Conservation (phyloP, 2,888 invertebrate genomes). For the Acleris laterana region DNA sequence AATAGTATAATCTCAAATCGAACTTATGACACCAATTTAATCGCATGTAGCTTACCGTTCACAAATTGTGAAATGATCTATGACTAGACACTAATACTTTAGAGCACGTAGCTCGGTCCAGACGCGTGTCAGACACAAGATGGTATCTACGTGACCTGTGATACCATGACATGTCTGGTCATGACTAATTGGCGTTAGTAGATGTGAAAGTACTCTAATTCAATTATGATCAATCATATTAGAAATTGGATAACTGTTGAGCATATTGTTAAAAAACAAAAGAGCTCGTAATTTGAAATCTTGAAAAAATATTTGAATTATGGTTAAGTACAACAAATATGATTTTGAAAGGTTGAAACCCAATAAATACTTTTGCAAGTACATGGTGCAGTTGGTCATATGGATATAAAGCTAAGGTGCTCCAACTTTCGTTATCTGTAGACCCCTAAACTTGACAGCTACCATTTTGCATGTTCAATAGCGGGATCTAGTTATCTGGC, state of each 20-base stretch:
- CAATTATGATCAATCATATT: conserved; percentile 8
- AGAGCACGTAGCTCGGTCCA: neutral
- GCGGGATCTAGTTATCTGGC: too few relatives aligned
- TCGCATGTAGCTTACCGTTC: conserved; percentile 5
- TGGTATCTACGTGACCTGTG: conserved; percentile 7
- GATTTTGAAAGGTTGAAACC: too few relatives aligned
- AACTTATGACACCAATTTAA: neutral
- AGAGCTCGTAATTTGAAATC: neutral
- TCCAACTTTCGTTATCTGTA: neutral
- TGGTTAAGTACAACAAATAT: too few relatives aligned
- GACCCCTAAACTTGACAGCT: too few relatives aligned
- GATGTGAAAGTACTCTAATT: conserved; percentile 8
- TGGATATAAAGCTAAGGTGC: too few relatives aligned
- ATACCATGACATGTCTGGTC: neutral
- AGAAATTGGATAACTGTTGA: neutral
- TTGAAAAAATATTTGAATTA: too few relatives aligned
- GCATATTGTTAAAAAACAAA: neutral
- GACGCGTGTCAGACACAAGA: conserved; percentile 25
- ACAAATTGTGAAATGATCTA: conserved; percentile 9
- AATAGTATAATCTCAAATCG: too few relatives aligned
- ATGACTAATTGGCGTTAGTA: conserved; percentile 31
- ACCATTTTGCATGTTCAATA: too few relatives aligned
- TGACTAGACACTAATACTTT: neutral
- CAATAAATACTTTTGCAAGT: neutral
- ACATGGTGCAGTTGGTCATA: too few relatives aligned